Evolutionary conservation across 2,113 vertebrate species (phyloP), one percentile per base, ranked within the genome.

Genomic region (Eurypyga helias): DNA sequence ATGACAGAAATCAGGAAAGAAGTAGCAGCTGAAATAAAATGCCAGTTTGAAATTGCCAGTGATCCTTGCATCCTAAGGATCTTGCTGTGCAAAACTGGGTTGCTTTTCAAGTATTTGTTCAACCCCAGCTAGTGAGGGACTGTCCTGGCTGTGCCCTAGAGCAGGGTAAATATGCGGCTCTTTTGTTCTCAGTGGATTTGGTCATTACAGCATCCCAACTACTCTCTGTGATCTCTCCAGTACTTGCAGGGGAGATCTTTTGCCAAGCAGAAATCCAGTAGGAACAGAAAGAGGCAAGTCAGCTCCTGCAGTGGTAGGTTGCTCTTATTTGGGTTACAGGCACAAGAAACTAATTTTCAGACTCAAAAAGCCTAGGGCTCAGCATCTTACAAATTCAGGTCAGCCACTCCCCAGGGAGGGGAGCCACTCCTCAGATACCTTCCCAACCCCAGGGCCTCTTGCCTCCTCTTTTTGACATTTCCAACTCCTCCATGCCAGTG

Each of bases 1-100:
- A 77, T 86, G 82, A 81, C 64, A 92, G 77, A 94, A 96, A 95
- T 46, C 81, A 92, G 65, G 62, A 80, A 60, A 85, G 60, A 81
- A 57, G 16, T 38, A 28, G 75, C 20, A 61, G 64, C 23, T 43
- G n/a, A 83, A 95, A 62, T 36, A 77, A 85, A 94, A 89, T 58
- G 48, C 33, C 61, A 67, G 18, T n/a, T 92, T 95, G 66, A 86
- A 89, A 45, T 43, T 72, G 21, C 70, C 71, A 54, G 26, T 43
- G 67, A 45, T 61, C 41, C 8, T 65, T 76, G 58, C 58, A 51
- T 86, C 58, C 8, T 66, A n/a, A 88, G n/a, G 21, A 77, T 36
- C 25, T 77, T 66, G 23, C 28, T 86, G 78, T 51, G 26, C 1
- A 13, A 86, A 57, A 2, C 23, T 61, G 36, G 28, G 19, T 16